phyloP scores from a whole-genome alignment of 2,888 invertebrate genomes.

The Anaspis maculata region DNA sequence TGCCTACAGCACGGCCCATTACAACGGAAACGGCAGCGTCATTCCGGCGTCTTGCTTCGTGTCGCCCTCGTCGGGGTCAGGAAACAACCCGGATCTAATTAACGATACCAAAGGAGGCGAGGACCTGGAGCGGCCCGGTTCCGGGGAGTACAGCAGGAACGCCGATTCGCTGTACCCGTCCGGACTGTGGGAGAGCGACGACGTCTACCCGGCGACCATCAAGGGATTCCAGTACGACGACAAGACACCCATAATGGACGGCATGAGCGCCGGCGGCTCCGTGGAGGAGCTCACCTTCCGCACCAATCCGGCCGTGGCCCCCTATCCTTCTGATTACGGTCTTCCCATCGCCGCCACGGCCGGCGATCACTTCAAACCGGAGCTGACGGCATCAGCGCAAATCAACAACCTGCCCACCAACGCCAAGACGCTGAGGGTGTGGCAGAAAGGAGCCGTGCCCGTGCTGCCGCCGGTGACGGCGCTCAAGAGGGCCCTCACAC shows the following conservation, averaged over 20 bases:
- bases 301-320: constrained; percentile 51
- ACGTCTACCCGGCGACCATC: constrained; percentile 3
- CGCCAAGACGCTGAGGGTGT: constrained; percentile 76
- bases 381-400: constrained; percentile 41
- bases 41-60: constrained; percentile 60
- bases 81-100: constrained; percentile 79
- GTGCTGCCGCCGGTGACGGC: constrained; percentile 80
- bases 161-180: constrained; percentile 71
- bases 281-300: constrained; percentile 59
- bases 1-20: constrained; percentile 60
- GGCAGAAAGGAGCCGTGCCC: constrained; percentile 77
- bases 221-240: constrained; percentile 51
- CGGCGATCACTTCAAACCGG: no score
- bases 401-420: constrained; percentile 47
- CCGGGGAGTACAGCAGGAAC: constrained; percentile 72
- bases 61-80: constrained; percentile 64
- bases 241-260: constrained; percentile 66
- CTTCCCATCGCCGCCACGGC: constrained; percentile 56
- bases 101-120: constrained; percentile 65
- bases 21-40: constrained; percentile 59
- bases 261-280: constrained; percentile 50
- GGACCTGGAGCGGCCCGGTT: constrained; percentile 49
- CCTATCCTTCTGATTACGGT: constrained; percentile 71
- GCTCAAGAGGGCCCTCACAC: constrained; percentile 73
- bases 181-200: constrained; percentile 60